Percentiles rank a stretch among this genome's conserved stretches.
Evolutionary conservation across 2,797 vertebrate genomes (phyloP).

Genomic region (Coccyzus lansbergi): DNA sequence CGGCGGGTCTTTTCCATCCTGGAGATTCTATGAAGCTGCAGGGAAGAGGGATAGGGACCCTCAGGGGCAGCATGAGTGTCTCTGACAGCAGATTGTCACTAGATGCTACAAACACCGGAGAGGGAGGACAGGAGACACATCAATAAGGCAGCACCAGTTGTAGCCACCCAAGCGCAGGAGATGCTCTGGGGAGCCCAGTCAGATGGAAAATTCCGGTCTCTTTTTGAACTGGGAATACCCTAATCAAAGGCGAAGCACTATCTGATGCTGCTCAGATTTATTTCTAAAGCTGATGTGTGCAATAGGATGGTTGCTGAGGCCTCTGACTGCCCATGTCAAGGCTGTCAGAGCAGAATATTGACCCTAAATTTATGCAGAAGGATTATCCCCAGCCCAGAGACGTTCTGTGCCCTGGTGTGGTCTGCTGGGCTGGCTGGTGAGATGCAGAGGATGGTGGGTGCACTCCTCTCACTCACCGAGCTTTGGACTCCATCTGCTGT

Average conservation of each 20-base stretch:
- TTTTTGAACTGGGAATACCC: neutral
- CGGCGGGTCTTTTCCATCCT: too few relatives aligned
- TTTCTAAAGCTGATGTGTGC: neutral
- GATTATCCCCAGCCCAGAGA: neutral
- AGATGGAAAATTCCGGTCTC: neutral
- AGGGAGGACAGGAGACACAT: neutral
- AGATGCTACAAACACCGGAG: neutral
- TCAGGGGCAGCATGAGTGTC: neutral
- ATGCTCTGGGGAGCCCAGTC: neutral
- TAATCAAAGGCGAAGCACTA: neutral
- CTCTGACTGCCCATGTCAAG: fast-evolving
- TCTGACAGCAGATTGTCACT: neutral
- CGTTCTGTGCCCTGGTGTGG: neutral
- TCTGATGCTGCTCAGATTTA: neutral
- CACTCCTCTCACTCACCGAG: fast-evolving
- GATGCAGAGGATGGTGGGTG: neutral
- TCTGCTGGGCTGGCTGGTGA: fast-evolving
- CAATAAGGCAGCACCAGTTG: neutral
- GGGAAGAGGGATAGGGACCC: neutral
- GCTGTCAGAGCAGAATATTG: neutral
- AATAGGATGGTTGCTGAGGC: too few relatives aligned
- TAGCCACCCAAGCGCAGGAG: neutral
- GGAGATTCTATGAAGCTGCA: too few relatives aligned
- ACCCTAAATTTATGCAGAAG: neutral
- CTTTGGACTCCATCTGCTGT: conserved; percentile 56